Evolutionary conservation across 2,113 vertebrate genomes (phyloP).

Genomic region (Glareola pratincola): DNA sequence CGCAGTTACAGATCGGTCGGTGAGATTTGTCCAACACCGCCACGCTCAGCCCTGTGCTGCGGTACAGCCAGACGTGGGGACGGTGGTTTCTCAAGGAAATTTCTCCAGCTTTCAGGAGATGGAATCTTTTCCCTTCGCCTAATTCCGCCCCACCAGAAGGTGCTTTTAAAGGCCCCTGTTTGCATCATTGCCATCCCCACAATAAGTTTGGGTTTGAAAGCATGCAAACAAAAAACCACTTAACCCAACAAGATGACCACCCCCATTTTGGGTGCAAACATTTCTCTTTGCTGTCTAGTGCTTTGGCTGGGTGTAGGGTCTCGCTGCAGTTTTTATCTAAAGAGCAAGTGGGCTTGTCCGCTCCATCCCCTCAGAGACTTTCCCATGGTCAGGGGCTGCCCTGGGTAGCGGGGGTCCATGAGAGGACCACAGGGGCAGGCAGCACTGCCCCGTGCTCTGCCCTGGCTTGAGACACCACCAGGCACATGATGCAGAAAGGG

Average conservation of each 20-base stretch:
- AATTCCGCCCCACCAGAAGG: neutral
- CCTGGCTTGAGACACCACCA: neutral
- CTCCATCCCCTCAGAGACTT: neutral
- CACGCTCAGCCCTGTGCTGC: neutral
- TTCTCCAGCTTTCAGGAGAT: neutral
- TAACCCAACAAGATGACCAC: neutral
- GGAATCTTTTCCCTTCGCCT: neutral
- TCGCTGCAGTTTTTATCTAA: neutral
- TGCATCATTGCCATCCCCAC: rapidly evolving
- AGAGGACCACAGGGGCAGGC: neutral
- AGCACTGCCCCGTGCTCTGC: neutral
- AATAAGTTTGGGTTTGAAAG: neutral
- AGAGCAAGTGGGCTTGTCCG: neutral
- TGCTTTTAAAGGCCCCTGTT: neutral
- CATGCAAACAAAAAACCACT: neutral
- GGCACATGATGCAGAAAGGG: neutral
- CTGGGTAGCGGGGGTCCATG: neutral
- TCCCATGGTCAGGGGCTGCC: neutral
- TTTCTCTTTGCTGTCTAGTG: neutral
- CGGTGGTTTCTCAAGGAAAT: neutral
- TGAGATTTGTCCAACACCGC: neutral
- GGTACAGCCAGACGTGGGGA: rapidly evolving
- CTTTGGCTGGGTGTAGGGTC: neutral
- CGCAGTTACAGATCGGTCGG: rapidly evolving
- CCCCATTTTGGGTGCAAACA: neutral